These are phyloP conservation scores for Zonotrichia leucophrys DNA, from an alignment of 2,113 vertebrate species.

Conservation along the genomic window DNA sequence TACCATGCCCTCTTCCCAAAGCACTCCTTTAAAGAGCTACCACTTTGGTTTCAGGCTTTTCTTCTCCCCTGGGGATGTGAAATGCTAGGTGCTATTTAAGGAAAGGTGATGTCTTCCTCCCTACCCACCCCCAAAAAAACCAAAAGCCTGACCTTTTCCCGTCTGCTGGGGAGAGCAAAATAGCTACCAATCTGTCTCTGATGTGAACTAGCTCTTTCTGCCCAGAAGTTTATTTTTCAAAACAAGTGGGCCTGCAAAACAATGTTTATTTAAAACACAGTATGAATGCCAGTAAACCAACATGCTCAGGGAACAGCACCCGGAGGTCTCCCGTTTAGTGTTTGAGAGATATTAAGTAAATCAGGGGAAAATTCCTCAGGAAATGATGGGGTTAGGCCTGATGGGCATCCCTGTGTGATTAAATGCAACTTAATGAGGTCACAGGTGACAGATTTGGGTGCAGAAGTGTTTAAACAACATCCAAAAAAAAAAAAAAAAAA, in stretches of 20 bases:
- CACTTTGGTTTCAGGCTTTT: neutral
- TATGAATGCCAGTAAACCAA: conserved; percentile 20
- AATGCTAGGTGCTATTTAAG: neutral
- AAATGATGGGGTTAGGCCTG: conserved; percentile 48
- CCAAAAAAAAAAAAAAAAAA: neutral
- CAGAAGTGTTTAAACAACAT: conserved; percentile 12
- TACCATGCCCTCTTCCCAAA: neutral
- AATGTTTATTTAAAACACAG: conserved; percentile 47
- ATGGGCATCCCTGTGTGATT: conserved; percentile 34
- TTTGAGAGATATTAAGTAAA: conserved; percentile 51
- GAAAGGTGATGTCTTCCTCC: neutral
- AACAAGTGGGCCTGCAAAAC: conserved; percentile 24
- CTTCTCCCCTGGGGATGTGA: neutral
- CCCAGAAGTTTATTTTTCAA: conserved; percentile 53
- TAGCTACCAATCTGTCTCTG: neutral
- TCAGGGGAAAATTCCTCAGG: conserved; percentile 51
- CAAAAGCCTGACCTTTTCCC: neutral
- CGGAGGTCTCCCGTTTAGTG: neutral
- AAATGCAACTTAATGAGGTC: conserved; percentile 59
- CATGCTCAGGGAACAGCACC: neutral
- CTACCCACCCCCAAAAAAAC: neutral
- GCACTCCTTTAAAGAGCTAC: neutral
- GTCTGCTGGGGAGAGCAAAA: neutral
- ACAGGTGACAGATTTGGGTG: neutral
- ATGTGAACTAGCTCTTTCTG: neutral